phyloP scores from a whole-genome alignment of 2,888 invertebrate species.

The Polydrusus tereticollis region DNA sequence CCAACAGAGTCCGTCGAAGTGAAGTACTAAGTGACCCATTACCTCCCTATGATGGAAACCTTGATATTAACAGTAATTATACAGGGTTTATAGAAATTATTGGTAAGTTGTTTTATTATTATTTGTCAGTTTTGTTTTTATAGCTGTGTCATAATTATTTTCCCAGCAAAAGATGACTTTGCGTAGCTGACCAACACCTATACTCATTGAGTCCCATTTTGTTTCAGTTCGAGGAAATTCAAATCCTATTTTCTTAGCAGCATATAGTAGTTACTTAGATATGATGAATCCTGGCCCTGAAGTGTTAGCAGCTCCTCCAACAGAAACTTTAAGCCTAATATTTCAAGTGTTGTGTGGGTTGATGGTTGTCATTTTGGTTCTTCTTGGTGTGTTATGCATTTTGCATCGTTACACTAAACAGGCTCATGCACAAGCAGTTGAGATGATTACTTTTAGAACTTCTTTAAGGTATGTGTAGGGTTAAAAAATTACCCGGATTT shows the following conservation, averaged over 20 bases:
- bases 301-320: conserved; percentile 65
- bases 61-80: conserved; percentile 85
- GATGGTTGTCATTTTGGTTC: conserved; percentile 73
- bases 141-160: not conserved
- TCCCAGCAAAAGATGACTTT: too few relatives aligned
- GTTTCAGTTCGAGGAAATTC: conserved; percentile 68
- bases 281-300: conserved; percentile 79
- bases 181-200: too few relatives aligned
- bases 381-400: conserved; percentile 75
- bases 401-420: conserved; percentile 77
- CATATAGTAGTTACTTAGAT: conserved; percentile 83
- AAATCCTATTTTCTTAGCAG: conserved; percentile 67
- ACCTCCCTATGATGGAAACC: conserved; percentile 77
- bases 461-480: conserved; percentile 71
- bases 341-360: conserved; percentile 78
- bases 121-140: not conserved
- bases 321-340: conserved; percentile 72
- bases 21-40: conserved; percentile 61
- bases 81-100: conserved; percentile 88
- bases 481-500: not conserved
- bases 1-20: conserved; percentile 60
- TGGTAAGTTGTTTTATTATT: conserved; percentile 69
- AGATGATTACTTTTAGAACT: conserved; percentile 76
- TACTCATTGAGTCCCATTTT: too few relatives aligned
- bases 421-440: conserved; percentile 75